phyloP scores from a whole-genome alignment of 2,113 vertebrate species.

The Dendropsophus ebraccatus region DNA sequence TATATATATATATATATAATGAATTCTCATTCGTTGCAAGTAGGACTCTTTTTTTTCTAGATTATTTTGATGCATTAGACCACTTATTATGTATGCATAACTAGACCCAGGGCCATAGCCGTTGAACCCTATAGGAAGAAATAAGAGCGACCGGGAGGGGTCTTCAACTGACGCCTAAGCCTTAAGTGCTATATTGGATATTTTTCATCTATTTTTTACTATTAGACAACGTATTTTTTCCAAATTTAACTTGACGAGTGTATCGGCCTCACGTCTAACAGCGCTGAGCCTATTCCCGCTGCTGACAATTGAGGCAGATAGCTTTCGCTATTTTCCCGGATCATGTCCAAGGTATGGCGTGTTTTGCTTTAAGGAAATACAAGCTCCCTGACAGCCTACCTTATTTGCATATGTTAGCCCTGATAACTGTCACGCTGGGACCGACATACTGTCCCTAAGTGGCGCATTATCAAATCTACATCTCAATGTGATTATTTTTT shows the following conservation, averaged over 20 bases:
- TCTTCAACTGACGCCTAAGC: too few species aligned
- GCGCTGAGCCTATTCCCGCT: background rate
- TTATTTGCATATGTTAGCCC: conserved; percentile 56
- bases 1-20: too few species aligned
- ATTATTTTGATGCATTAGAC: too few species aligned
- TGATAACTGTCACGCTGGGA: conserved; percentile 53
- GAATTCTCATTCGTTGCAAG: too few species aligned
- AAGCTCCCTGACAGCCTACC: conserved; percentile 44
- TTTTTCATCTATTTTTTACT: background rate
- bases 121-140: too few species aligned
- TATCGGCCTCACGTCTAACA: background rate
- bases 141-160: too few species aligned
- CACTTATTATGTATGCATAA: too few species aligned
- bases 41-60: too few species aligned
- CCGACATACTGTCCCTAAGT: conserved; percentile 42
- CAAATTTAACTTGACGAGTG: background rate
- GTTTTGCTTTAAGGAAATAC: conserved; percentile 45
- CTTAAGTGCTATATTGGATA: background rate
- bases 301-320: conserved; percentile 27
- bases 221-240: background rate
- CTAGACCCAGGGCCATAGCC: too few species aligned
- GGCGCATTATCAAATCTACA: conserved; percentile 57
- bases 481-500: conserved; percentile 57
- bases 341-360: conserved; percentile 5
- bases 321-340: background rate